Percentiles rank a stretch among this genome's conserved stretches.
Conservation (phyloP, 2,113 vertebrate genomes). For the Rhinopomastus cyanomelas region DNA sequence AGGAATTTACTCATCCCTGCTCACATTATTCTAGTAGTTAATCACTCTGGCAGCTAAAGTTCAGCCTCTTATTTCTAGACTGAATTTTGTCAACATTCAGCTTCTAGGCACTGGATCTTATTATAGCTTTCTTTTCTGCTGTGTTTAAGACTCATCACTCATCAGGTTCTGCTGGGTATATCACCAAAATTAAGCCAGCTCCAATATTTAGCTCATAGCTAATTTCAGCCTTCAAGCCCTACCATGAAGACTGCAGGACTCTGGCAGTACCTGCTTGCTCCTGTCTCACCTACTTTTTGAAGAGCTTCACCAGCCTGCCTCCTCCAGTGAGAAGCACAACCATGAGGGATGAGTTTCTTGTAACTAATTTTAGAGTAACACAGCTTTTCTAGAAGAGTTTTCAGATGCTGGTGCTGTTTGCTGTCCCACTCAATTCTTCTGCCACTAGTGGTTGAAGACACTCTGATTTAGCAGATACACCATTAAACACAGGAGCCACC, state of each 20-base stretch:
- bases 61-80: neutral
- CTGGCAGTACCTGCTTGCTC: neutral
- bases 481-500: neutral
- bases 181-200: neutral
- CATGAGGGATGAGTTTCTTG: neutral
- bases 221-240: neutral
- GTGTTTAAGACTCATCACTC: neutral
- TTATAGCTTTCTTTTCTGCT: neutral
- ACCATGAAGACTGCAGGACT: neutral
- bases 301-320: neutral
- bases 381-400: neutral
- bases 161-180: neutral
- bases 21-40: neutral
- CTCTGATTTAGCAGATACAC: neutral
- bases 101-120: neutral
- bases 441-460: neutral
- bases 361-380: neutral
- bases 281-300: neutral
- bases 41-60: constrained; percentile 14
- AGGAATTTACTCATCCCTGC: neutral
- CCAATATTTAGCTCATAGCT: neutral
- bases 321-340: neutral
- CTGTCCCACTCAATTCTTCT: neutral
- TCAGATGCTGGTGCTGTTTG: neutral
- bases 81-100: constrained; percentile 30